Percentiles rank a stretch among this genome's conserved stretches.
Conservation (phyloP, 2,113 vertebrate species). For the Pachycephala philippinensis region DNA sequence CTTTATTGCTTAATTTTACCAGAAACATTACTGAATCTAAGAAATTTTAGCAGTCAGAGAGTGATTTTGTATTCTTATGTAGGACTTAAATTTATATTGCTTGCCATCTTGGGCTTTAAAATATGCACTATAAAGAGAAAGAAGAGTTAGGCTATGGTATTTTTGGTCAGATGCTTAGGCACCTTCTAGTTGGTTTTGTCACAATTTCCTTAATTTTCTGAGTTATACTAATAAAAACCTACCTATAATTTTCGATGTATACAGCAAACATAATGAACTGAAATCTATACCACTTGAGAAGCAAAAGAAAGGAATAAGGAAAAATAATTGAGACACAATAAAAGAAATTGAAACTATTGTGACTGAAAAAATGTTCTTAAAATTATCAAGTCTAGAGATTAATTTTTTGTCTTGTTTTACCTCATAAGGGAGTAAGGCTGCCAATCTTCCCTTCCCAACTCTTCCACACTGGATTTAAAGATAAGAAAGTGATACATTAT, state of each 20-base stretch:
- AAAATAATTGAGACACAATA: background rate
- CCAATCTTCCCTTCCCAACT: background rate
- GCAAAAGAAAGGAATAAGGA: background rate
- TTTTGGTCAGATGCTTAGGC: background rate
- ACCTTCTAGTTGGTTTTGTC: background rate
- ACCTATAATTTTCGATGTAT: background rate
- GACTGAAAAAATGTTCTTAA: background rate
- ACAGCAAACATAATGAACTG: background rate
- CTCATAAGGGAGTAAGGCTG: background rate
- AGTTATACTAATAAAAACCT: background rate
- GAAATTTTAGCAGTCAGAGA: background rate
- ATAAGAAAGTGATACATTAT: background rate
- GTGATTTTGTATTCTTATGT: background rate
- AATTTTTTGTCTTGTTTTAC: background rate
- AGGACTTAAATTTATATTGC: background rate
- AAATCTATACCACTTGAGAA: background rate
- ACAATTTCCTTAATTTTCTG: background rate
- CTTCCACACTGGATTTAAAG: background rate
- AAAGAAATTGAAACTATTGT: background rate
- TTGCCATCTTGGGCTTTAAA: background rate
- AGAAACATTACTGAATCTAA: background rate
- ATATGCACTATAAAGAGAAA: background rate
- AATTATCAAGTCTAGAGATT: background rate
- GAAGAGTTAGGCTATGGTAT: background rate
- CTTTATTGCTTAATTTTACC: background rate